Evolutionary conservation across 2,113 vertebrate species (phyloP).

Genomic region (Aleadryas rufinucha): DNA sequence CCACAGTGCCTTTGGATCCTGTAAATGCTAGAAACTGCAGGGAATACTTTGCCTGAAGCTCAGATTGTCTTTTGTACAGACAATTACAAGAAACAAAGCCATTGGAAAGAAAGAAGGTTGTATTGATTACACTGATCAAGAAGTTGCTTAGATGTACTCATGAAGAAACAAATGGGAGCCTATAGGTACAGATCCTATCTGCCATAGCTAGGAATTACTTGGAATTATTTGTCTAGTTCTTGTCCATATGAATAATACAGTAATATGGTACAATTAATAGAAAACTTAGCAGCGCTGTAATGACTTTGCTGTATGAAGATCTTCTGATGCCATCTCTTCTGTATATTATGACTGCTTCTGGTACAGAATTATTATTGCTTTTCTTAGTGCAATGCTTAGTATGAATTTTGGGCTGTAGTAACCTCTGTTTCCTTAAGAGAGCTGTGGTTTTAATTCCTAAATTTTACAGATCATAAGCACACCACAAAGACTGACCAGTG

Average conservation of each 20-base stretch:
- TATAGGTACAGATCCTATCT: neutral
- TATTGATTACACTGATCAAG: neutral
- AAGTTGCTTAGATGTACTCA: neutral
- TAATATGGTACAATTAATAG: neutral
- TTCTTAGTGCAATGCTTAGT: neutral
- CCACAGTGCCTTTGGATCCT: neutral
- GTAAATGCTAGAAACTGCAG: neutral
- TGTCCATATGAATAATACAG: neutral
- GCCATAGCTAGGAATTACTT: neutral
- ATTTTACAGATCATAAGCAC: conserved; percentile 83
- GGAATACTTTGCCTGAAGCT: neutral
- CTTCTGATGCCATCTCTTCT: neutral
- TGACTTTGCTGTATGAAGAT: neutral
- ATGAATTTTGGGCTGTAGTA: neutral
- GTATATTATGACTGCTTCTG: neutral
- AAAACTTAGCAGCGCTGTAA: neutral
- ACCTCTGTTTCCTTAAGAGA: neutral
- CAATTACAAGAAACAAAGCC: neutral
- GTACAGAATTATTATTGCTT: neutral
- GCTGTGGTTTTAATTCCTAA: neutral
- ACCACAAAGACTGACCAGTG: conserved; percentile 78
- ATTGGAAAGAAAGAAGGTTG: neutral
- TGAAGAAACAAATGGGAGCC: neutral
- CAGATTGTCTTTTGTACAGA: neutral
- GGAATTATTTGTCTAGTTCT: neutral